Evolutionary conservation across 2,113 vertebrate species (phyloP).

Genomic region (Cavia porcellus): DNA sequence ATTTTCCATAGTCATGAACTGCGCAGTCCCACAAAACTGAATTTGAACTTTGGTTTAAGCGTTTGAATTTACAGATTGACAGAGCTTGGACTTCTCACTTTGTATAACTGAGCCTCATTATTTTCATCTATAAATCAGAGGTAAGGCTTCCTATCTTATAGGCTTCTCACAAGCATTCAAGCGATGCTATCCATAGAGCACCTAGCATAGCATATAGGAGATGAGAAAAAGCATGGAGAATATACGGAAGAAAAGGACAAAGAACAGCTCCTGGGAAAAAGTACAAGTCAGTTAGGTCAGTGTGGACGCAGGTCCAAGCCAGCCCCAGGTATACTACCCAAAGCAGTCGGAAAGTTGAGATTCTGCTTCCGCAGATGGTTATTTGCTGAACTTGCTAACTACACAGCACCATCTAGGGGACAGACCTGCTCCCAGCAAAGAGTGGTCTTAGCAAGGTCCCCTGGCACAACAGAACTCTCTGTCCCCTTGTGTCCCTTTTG

Average conservation of each 20-base stretch:
- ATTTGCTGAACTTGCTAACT: neutral
- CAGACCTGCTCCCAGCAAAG: neutral
- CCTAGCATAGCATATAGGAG: neutral
- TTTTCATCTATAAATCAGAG: neutral
- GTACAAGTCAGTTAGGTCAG: neutral
- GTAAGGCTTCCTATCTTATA: neutral
- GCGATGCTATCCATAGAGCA: neutral
- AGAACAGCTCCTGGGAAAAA: neutral
- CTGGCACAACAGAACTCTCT: neutral
- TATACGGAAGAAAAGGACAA: neutral
- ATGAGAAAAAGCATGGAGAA: neutral
- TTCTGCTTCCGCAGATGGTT: neutral
- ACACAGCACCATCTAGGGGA: slow-evolving; percentile 82
- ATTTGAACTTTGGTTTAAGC: neutral
- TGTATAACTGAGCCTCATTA: neutral
- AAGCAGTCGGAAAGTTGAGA: neutral
- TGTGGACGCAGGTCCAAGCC: neutral
- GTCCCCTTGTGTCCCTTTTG: neutral
- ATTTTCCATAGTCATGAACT: neutral
- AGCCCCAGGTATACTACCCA: neutral
- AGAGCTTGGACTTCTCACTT: neutral
- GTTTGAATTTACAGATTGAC: neutral
- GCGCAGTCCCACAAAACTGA: neutral
- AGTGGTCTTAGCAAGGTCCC: neutral
- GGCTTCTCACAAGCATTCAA: neutral